A percentile compares a stretch with the other conserved stretches of the same genome.
Conservation (phyloP, 2,113 vertebrate species). For the Xenopus borealis region DNA sequence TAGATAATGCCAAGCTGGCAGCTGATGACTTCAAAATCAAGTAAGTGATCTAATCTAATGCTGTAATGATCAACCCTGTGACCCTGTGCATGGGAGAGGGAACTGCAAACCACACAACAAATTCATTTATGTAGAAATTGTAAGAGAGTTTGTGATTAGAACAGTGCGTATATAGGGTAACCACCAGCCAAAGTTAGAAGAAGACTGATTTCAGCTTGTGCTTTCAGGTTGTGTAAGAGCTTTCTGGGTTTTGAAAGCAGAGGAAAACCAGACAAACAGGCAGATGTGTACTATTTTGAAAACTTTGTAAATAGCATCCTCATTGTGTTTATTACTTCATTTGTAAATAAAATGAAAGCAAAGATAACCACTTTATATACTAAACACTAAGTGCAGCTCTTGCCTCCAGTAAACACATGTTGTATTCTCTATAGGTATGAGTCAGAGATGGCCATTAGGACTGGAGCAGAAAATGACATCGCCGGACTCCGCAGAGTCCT, state of each 20-base stretch:
- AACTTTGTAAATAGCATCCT: too few relatives aligned
- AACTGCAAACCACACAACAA: neutral
- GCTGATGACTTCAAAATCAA: slow-evolving; percentile 80
- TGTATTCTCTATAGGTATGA: slow-evolving; percentile 64
- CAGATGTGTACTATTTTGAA: too few relatives aligned
- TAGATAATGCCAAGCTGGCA: slow-evolving; percentile 79
- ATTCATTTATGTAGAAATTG: neutral
- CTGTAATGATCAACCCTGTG: neutral
- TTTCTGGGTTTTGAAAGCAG: too few relatives aligned
- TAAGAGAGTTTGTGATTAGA: neutral
- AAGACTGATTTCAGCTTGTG: too few relatives aligned
- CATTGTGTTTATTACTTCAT: too few relatives aligned
- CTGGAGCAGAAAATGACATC: slow-evolving; percentile 70
- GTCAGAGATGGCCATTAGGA: slow-evolving; percentile 71
- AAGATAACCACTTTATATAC: too few relatives aligned
- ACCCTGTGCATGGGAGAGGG: neutral
- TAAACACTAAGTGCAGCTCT: too few relatives aligned
- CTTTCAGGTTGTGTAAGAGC: too few relatives aligned
- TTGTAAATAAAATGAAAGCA: too few relatives aligned
- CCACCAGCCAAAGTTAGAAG: too few relatives aligned
- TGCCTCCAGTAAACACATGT: too few relatives aligned
- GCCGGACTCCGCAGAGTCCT: slow-evolving; percentile 62
- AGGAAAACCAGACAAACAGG: too few relatives aligned
- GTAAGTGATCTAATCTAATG: slow-evolving; percentile 54
- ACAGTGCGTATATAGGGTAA: neutral